Percentiles rank a stretch among this genome's conserved stretches.
phyloP scores from a whole-genome alignment of 2,113 vertebrate species.

The Lamprologus sp. region DNA sequence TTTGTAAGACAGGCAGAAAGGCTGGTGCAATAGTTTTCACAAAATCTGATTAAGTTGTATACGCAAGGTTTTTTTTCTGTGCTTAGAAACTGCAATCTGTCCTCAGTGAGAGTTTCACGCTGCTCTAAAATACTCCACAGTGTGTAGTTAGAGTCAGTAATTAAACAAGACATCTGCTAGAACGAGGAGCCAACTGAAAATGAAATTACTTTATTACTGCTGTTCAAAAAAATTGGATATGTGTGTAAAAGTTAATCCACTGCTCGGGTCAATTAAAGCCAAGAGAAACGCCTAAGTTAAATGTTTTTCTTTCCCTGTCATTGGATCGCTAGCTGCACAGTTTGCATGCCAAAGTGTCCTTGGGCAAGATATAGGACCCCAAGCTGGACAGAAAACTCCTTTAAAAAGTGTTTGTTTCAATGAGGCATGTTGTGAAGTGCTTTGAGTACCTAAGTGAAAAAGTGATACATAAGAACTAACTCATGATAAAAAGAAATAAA shows the following conservation, averaged over 20 bases:
- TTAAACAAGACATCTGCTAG: slow-evolving; percentile 34
- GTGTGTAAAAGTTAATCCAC: not conserved
- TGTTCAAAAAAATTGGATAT: not conserved
- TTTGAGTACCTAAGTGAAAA: not conserved
- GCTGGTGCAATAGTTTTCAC: not conserved
- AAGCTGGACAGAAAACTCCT: not conserved
- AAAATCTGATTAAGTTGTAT: not conserved
- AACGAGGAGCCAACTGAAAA: slow-evolving; percentile 24
- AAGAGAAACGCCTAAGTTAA: not conserved
- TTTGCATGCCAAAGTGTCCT: not conserved
- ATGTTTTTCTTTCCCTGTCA: not conserved
- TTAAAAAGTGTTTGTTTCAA: rapidly evolving
- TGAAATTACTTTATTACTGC: slow-evolving; percentile 35
- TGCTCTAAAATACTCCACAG: not conserved
- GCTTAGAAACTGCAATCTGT: not conserved
- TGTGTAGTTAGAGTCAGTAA: slow-evolving; percentile 4
- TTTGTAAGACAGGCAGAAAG: not conserved
- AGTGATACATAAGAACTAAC: not conserved
- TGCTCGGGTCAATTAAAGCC: not conserved
- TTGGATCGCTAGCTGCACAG: not conserved
- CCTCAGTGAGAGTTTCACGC: not conserved
- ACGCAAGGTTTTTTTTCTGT: rapidly evolving
- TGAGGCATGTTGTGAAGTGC: not conserved
- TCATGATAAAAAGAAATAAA: not conserved
- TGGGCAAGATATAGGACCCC: not conserved